A percentile compares a stretch with the other conserved stretches of the same genome.
These are phyloP conservation scores for Carcharodon carcharias DNA, from an alignment of 2,797 vertebrate genomes.

Conservation along the genomic window DNA sequence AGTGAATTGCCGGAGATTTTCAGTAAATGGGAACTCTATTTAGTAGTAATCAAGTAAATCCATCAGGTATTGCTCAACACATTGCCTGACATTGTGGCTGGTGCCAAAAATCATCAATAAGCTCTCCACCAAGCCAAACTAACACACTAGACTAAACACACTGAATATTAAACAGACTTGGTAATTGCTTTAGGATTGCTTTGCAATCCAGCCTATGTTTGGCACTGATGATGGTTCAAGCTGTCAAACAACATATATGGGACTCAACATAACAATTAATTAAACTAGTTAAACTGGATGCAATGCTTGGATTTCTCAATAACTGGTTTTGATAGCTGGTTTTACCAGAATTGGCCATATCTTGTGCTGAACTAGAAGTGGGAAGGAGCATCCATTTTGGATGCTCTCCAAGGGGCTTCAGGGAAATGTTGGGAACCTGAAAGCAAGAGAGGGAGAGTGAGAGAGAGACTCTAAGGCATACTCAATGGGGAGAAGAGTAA, in stretches of 20 bases:
- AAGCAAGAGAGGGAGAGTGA: background rate
- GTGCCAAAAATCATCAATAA: background rate
- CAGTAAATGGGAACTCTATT: background rate
- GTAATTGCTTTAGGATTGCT: background rate
- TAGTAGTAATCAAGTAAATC: background rate
- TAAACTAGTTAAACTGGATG: background rate
- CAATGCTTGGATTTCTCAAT: background rate
- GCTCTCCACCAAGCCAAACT: conserved; percentile 7
- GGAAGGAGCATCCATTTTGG: background rate
- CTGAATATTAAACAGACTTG: conserved; percentile 27
- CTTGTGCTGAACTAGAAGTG: background rate
- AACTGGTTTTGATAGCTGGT: background rate
- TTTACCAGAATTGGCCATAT: background rate
- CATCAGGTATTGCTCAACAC: background rate
- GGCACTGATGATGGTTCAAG: background rate
- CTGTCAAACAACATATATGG: background rate
- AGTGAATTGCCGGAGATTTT: conserved; percentile 7
- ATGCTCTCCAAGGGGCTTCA: background rate
- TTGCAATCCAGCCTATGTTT: background rate
- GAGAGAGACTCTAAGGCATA: background rate
- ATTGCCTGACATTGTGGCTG: background rate
- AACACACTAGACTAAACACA: conserved; percentile 33
- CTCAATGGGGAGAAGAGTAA: background rate
- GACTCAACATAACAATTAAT: background rate
- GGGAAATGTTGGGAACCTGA: background rate